Evolutionary conservation across 2,888 invertebrate species (phyloP).

Genomic region (Plusia festucae): DNA sequence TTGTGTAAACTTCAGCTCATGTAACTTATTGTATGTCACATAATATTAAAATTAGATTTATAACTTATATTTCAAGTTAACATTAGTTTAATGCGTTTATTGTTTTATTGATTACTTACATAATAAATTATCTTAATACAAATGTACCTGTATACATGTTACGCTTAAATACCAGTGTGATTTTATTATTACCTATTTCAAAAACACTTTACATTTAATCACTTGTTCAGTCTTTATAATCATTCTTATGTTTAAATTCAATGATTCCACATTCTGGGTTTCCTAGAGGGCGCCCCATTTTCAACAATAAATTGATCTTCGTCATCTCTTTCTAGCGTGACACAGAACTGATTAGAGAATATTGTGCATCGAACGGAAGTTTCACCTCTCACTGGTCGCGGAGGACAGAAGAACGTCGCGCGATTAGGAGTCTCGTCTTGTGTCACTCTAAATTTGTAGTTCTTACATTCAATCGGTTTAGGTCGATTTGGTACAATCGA

Average conservation of each 20-base stretch:
- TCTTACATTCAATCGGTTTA: constrained; percentile 81
- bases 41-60: too few relatives aligned
- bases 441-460: constrained; percentile 82
- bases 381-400: constrained; percentile 75
- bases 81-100: constrained; percentile 23
- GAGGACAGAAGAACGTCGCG: constrained; percentile 82
- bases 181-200: neutral
- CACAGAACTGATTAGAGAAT: constrained; percentile 83
- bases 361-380: constrained; percentile 77
- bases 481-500: constrained; percentile 40
- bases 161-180: constrained; percentile 24
- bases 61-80: neutral
- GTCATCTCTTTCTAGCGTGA: constrained; percentile 78
- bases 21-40: neutral
- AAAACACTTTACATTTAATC: constrained; percentile 1
- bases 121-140: constrained; percentile 13
- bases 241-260: constrained; percentile 5
- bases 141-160: constrained; percentile 32
- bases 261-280: constrained; percentile 66
- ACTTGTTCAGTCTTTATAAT: constrained; percentile 36
- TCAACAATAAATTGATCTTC: constrained; percentile 77
- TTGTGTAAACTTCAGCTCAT: too few relatives aligned
- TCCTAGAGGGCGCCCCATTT: constrained; percentile 71
- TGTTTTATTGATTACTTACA: constrained; percentile 12
- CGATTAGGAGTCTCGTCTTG: constrained; percentile 72